Percentiles rank a stretch among this genome's conserved stretches.
These are phyloP conservation scores for Clarias laeviceps DNA, from an alignment of 2,797 vertebrate species.

Conservation along the genomic window DNA sequence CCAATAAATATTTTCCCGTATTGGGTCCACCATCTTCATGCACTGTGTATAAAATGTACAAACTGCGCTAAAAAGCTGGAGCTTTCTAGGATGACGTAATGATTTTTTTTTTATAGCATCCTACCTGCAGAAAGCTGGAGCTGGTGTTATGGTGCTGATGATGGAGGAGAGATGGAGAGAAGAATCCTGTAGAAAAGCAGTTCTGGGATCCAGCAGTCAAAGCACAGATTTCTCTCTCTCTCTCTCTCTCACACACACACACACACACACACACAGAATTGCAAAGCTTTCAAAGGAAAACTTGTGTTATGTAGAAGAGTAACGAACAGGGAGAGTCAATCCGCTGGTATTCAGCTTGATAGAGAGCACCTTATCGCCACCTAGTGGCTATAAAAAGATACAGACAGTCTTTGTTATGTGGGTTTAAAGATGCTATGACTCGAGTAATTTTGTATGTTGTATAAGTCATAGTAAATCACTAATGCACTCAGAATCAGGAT, in stretches of 20 bases:
- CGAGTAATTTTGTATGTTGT: too few species aligned
- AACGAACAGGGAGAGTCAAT: neutral
- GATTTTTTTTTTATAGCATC: neutral
- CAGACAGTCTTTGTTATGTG: neutral
- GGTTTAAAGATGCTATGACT: neutral
- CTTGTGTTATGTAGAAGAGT: neutral
- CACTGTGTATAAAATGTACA: neutral
- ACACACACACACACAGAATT: neutral
- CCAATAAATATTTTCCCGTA: neutral
- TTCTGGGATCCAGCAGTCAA: neutral
- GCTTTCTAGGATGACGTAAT: neutral
- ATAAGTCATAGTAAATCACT: too few species aligned
- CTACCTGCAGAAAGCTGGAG: constrained; percentile 33
- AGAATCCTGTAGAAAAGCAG: neutral
- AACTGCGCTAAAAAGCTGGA: neutral
- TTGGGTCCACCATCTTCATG: neutral
- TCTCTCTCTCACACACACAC: neutral
- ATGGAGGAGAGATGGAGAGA: neutral
- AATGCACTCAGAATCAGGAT: too few species aligned
- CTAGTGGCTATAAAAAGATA: constrained; percentile 33
- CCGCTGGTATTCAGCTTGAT: neutral
- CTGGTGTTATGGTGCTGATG: neutral
- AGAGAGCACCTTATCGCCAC: neutral
- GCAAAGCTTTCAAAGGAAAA: neutral
- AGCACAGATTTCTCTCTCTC: neutral